A percentile compares a stretch with the other conserved stretches of the same genome.
Conservation (phyloP, 2,888 invertebrate genomes). For the Gerris lacustris region DNA sequence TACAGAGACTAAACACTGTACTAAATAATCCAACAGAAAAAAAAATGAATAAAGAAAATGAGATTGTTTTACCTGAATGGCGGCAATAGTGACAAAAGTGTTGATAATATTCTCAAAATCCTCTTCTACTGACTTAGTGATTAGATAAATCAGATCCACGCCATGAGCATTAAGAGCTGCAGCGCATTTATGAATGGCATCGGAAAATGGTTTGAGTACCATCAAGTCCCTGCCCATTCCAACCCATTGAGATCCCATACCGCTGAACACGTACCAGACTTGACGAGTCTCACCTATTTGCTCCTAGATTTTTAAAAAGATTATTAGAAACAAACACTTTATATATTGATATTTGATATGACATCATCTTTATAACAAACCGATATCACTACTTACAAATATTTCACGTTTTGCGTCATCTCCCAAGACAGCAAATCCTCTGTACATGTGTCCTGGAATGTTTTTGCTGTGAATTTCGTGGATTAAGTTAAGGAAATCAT, state of each 20-base stretch:
- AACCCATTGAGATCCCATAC: slow-evolving; percentile 97
- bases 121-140: slow-evolving; percentile 60
- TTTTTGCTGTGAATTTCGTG: slow-evolving; percentile 59
- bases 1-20: no score
- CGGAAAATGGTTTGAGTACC: slow-evolving; percentile 65
- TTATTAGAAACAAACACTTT: not conserved
- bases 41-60: no score
- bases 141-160: slow-evolving; percentile 66
- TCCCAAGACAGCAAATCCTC: slow-evolving; percentile 69
- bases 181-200: slow-evolving; percentile 57
- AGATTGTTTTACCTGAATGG: slow-evolving; percentile 56
- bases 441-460: slow-evolving; percentile 61
- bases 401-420: slow-evolving; percentile 43
- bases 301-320: not conserved
- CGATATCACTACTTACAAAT: slow-evolving; percentile 32
- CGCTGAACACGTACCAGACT: slow-evolving; percentile 90
- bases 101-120: slow-evolving; percentile 76
- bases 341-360: not conserved
- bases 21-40: no score
- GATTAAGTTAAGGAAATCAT: slow-evolving; percentile 62
- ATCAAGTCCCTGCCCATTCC: slow-evolving; percentile 86
- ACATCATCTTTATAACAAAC: not conserved
- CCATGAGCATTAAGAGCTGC: slow-evolving; percentile 64
- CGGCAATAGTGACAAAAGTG: slow-evolving; percentile 87
- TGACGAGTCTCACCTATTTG: slow-evolving; percentile 53